These are phyloP conservation scores for Alectura lathami DNA, from an alignment of 2,113 vertebrate genomes.

Conservation along the genomic window DNA sequence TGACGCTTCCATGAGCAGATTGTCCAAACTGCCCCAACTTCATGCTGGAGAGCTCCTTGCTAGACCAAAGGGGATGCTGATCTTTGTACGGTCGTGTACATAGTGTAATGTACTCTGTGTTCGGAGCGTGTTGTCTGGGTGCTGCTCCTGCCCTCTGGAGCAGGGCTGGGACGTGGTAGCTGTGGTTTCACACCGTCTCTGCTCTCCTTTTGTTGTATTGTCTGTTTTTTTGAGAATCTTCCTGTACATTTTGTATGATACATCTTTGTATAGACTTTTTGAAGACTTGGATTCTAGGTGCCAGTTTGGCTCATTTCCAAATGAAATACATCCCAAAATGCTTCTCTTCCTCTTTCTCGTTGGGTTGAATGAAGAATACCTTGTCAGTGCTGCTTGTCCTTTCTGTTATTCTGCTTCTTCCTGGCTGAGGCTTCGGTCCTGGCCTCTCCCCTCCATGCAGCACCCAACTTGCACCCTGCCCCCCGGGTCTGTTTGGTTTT, in stretches of 20 bases:
- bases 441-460: fast-evolving
- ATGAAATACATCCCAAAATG: slow-evolving; percentile 79
- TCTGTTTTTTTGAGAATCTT: slow-evolving; percentile 74
- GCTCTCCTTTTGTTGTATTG: slow-evolving; percentile 65
- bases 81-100: slow-evolving; percentile 69
- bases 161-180: slow-evolving; percentile 41
- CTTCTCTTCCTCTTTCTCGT: slow-evolving; percentile 57
- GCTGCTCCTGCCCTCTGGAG: not conserved
- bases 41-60: slow-evolving; percentile 57
- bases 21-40: slow-evolving; percentile 21
- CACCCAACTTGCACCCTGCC: fast-evolving
- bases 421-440: not conserved
- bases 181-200: slow-evolving; percentile 64
- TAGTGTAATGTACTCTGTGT: slow-evolving; percentile 75
- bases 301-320: slow-evolving; percentile 80
- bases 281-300: slow-evolving; percentile 82
- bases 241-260: slow-evolving; percentile 85
- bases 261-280: slow-evolving; percentile 85
- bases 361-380: slow-evolving; percentile 40
- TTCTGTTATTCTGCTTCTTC: slow-evolving; percentile 35
- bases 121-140: slow-evolving; percentile 31
- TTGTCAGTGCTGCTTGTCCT: not conserved
- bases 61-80: slow-evolving; percentile 46
- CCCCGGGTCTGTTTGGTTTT: too few species aligned
- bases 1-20: slow-evolving; percentile 39